Base-by-base conservation (phyloP, 2,113 vertebrate genomes). In the Pseudopodoces humilis region DNA sequence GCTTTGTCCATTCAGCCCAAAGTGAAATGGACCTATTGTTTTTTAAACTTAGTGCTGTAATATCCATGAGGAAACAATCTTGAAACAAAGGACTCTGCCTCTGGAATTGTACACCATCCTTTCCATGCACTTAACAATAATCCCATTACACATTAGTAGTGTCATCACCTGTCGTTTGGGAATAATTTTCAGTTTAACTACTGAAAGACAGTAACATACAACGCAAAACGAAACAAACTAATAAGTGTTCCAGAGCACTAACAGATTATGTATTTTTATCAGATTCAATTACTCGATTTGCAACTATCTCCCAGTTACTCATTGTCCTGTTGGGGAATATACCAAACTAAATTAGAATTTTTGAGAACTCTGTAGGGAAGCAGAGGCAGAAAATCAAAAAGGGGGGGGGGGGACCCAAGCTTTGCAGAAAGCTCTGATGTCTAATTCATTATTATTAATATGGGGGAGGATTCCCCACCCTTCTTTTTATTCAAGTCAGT, bases 341-440 rank as follows among this genome's bases (percentile, higher is more conserved):
- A 65, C 18, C 27, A 65, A 78, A 78, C 31, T 84, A 59, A 49
- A 90, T n/a, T 22, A 71, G 43, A 78, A 39, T 31, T 27, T 87
- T 58, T 2, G 6, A 90, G 82, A 55, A 37, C 37, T 60, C 18
- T 30, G 6, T 63, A 55, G 21, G 28, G 37, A 88, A 92, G 31
- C 15, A 74, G 62, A 74, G 22, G 28, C 18, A 88, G 19, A 62
- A 88, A 50, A 94, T 31, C 19, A 68, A 69, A 90, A 33, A 49
- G 0, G 1, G 1, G 2, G 11, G 4, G 2, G 30, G 23, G 5
- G 24, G 11, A 6, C 16, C 10, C 25, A 35, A 87, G 56, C 37
- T 84, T 19, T 79, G 18, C 47, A 82, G n/a, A 82, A 90, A 71
- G 44, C 27, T 82, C 41, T 52, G n/a, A 81, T 77, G 13, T 76